Percentiles rank a stretch among this genome's conserved stretches.
These are phyloP conservation scores for Gerris lacustris DNA, from an alignment of 2,888 invertebrate genomes.

Conservation along the genomic window DNA sequence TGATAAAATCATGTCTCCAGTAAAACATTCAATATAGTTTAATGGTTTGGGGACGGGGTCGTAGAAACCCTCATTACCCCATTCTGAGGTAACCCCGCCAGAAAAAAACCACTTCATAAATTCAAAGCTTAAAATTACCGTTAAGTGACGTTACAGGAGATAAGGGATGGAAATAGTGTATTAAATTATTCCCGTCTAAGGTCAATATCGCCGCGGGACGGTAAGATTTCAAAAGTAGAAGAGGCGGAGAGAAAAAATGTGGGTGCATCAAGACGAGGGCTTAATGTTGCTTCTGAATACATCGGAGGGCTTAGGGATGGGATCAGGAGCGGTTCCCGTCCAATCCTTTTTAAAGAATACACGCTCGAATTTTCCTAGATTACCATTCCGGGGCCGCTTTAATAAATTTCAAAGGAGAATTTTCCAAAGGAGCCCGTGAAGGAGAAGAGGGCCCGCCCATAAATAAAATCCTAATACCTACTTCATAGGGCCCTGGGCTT, in stretches of 20 bases:
- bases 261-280: neutral
- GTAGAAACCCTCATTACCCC: no score
- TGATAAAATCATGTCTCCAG: no score
- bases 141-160: neutral
- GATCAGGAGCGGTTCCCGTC: neutral
- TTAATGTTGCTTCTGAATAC: neutral
- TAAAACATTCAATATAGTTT: no score
- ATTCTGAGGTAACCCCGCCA: no score
- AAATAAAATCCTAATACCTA: slow-evolving; percentile 4
- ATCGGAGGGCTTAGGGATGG: neutral
- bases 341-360: neutral
- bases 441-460: neutral
- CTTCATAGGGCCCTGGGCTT: neutral
- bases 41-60: no score
- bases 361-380: slow-evolving; percentile 3
- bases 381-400: neutral
- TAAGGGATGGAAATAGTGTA: neutral
- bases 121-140: neutral
- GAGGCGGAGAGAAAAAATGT: neutral
- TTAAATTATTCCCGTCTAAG: neutral
- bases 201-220: neutral
- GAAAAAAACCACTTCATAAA: neutral
- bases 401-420: slow-evolving; percentile 1
- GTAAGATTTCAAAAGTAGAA: neutral
- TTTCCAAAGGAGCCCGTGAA: neutral